These are phyloP conservation scores for Gambusia yucatana DNA, from an alignment of 2,797 vertebrate species.

Conservation along the genomic window DNA sequence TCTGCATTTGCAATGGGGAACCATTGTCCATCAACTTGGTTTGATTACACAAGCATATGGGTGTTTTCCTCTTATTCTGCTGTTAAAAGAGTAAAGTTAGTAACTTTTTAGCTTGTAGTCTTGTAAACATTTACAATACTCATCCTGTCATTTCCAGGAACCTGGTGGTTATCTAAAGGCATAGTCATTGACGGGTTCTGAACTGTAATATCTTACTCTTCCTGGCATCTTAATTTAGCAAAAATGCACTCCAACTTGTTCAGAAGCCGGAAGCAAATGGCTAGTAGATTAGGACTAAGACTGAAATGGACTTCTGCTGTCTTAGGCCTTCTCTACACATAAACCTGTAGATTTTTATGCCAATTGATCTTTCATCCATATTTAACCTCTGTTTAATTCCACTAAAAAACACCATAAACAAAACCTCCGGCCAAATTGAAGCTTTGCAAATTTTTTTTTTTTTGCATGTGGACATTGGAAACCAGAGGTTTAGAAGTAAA, in stretches of 20 bases:
- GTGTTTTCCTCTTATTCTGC: conserved; percentile 36
- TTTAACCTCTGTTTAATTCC: no score
- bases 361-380: no score
- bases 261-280: neutral
- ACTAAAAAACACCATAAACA: no score
- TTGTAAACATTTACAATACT: neutral
- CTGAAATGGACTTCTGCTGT: neutral
- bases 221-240: neutral
- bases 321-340: no score
- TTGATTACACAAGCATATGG: conserved; percentile 43
- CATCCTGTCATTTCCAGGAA: neutral
- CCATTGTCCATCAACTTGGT: conserved; percentile 35
- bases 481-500: no score
- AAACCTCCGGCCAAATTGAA: no score
- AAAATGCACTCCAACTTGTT: neutral
- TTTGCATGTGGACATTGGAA: no score
- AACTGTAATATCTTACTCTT: neutral
- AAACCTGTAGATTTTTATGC: no score
- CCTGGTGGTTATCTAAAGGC: neutral
- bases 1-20: conserved; percentile 35
- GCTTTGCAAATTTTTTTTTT: no score
- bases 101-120: neutral
- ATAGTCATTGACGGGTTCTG: neutral
- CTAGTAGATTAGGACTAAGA: neutral
- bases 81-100: conserved; percentile 26